phyloP scores from a whole-genome alignment of 2,797 vertebrate species.

The Sciaenops ocellatus region DNA sequence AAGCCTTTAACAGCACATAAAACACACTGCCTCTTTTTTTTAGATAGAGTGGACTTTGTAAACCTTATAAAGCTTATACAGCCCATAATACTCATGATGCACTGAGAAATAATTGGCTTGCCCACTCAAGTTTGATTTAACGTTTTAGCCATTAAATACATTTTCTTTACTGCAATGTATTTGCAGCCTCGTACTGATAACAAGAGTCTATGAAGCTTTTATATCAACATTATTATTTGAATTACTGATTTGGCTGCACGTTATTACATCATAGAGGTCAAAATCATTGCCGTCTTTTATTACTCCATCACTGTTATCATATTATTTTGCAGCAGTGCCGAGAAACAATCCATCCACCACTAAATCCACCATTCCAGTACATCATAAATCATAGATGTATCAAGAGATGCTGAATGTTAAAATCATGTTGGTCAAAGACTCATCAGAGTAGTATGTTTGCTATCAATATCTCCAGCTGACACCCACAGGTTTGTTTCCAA shows the following conservation, averaged over 20 bases:
- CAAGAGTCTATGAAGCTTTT: constrained; percentile 16
- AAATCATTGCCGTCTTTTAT: constrained; percentile 41
- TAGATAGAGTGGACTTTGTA: neutral
- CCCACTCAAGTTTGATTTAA: constrained; percentile 13
- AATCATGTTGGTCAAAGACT: constrained; percentile 16
- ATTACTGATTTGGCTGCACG: constrained; percentile 16
- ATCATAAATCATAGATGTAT: constrained; percentile 40
- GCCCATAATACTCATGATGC: constrained; percentile 6
- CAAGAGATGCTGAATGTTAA: constrained; percentile 31
- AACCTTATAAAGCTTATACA: constrained; percentile 10
- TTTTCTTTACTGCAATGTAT: constrained; percentile 3
- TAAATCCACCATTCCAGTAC: neutral
- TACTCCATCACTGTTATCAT: constrained; percentile 13
- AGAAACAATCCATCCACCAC: constrained; percentile 13
- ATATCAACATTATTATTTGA: constrained; percentile 19
- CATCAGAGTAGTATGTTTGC: neutral
- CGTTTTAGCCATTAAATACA: constrained; percentile 12
- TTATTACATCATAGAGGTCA: constrained; percentile 25
- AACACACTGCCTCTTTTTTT: constrained; percentile 8
- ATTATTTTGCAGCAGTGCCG: constrained; percentile 5
- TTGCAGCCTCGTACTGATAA: neutral
- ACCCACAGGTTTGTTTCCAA: constrained; percentile 20
- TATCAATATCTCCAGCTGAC: constrained; percentile 19
- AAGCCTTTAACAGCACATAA: constrained; percentile 14
- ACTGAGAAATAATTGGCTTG: constrained; percentile 21